These are phyloP conservation scores for Listronotus bonariensis DNA, from an alignment of 1,140 invertebrate species.

Conservation along the genomic window DNA sequence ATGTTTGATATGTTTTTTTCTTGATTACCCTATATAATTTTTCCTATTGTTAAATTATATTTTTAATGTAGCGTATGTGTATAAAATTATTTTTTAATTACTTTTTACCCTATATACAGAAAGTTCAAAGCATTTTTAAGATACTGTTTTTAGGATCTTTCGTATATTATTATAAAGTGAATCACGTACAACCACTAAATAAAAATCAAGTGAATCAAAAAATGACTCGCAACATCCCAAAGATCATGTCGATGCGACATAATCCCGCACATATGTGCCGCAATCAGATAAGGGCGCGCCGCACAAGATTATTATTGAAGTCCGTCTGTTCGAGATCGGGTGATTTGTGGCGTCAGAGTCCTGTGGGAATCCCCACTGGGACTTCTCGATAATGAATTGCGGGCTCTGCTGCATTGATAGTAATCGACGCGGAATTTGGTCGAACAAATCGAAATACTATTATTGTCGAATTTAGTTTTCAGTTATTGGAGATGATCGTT, in stretches of 20 bases:
- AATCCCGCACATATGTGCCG: constrained; percentile 26
- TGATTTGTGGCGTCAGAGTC: constrained; percentile 23
- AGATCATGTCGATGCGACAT: constrained; percentile 5
- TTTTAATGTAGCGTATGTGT: too few relatives aligned
- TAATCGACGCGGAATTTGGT: constrained; percentile 16
- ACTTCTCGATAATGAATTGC: constrained; percentile 31
- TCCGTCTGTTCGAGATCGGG: constrained; percentile 25
- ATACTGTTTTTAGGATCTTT: too few relatives aligned
- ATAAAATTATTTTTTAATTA: too few relatives aligned
- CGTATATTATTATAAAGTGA: background rate
- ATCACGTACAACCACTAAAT: background rate
- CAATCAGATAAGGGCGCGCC: constrained; percentile 27
- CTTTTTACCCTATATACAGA: too few relatives aligned
- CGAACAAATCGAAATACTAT: too few relatives aligned
- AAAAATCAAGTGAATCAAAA: background rate
- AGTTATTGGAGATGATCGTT: too few relatives aligned
- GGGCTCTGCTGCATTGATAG: constrained; percentile 15
- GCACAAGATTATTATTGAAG: constrained; percentile 28
- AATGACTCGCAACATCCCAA: background rate
- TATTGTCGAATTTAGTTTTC: too few relatives aligned
- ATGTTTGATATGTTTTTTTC: too few relatives aligned
- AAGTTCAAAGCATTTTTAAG: too few relatives aligned
- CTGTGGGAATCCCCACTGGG: constrained; percentile 18
- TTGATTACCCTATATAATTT: too few relatives aligned
- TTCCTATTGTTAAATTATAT: too few relatives aligned